phyloP scores from a whole-genome alignment of 2,888 invertebrate species.

The Tanaodytes sp. region DNA sequence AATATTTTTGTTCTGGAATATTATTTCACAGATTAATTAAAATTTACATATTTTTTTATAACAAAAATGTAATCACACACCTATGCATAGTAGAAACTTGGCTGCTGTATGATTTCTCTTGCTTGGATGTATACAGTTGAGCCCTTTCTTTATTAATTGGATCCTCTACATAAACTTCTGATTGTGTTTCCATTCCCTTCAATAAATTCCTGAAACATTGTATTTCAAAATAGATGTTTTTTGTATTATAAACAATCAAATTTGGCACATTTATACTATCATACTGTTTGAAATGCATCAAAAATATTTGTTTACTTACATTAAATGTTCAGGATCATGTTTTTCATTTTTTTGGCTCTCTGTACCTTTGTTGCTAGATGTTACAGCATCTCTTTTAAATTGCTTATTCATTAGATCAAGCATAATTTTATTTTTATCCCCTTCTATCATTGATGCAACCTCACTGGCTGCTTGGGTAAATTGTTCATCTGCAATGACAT shows the following conservation, averaged over 20 bases:
- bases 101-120: too few relatives aligned
- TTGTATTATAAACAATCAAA: too few relatives aligned
- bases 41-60: too few relatives aligned
- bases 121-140: not conserved
- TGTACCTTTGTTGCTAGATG: not conserved
- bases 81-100: too few relatives aligned
- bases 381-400: not conserved
- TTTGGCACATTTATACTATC: too few relatives aligned
- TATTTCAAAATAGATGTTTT: too few relatives aligned
- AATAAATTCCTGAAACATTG: constrained; percentile 20
- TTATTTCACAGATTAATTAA: too few relatives aligned
- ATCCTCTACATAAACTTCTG: constrained; percentile 11
- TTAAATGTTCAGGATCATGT: constrained; percentile 1
- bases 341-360: constrained; percentile 2
- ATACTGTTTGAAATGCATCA: not conserved
- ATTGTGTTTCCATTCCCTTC: constrained; percentile 12
- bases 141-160: constrained; percentile 2
- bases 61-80: too few relatives aligned
- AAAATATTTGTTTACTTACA: not conserved
- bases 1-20: too few relatives aligned
- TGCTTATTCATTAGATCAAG: not conserved
- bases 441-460: constrained; percentile 82
- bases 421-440: constrained; percentile 74
- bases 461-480: constrained; percentile 79
- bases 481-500: constrained; percentile 66